Evolutionary conservation across 2,797 vertebrate genomes (phyloP).

Genomic region (Spinus pinus): DNA sequence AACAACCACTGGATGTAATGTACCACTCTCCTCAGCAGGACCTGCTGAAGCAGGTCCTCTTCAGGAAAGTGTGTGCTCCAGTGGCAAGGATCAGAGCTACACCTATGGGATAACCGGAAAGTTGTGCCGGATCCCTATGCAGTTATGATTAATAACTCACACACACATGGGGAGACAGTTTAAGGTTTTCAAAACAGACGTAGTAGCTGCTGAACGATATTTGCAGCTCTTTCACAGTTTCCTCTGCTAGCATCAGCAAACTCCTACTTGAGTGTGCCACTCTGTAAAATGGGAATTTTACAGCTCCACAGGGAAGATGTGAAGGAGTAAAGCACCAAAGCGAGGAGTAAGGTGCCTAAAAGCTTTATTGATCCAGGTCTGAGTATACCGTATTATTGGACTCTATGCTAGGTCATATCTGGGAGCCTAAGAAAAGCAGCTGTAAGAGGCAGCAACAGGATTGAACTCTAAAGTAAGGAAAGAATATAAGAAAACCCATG

Average conservation of each 20-base stretch:
- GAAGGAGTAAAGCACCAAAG: conserved; percentile 57
- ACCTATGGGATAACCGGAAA: neutral
- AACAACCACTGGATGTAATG: fast-evolving
- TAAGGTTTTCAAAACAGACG: neutral
- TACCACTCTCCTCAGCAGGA: neutral
- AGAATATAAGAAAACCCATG: conserved; percentile 35
- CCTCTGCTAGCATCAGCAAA: conserved; percentile 42
- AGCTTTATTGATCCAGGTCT: conserved; percentile 56
- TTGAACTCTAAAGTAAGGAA: conserved; percentile 31
- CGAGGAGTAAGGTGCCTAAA: conserved; percentile 43
- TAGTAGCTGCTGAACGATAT: neutral
- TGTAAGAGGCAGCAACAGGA: conserved; percentile 27
- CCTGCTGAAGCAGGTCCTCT: neutral
- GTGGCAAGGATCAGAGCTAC: neutral
- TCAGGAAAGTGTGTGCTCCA: neutral
- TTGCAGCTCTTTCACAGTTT: conserved; percentile 29
- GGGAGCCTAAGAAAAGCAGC: conserved; percentile 42
- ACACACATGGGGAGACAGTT: neutral
- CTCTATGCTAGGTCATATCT: conserved; percentile 53
- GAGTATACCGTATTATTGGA: conserved; percentile 39
- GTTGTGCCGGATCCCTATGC: neutral
- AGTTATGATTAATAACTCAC: neutral
- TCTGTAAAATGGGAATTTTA: conserved; percentile 69
- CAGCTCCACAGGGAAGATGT: conserved; percentile 51
- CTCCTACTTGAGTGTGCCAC: conserved; percentile 25